Evolutionary conservation across 2,888 invertebrate genomes (phyloP).

Genomic region (Agrilus mali): DNA sequence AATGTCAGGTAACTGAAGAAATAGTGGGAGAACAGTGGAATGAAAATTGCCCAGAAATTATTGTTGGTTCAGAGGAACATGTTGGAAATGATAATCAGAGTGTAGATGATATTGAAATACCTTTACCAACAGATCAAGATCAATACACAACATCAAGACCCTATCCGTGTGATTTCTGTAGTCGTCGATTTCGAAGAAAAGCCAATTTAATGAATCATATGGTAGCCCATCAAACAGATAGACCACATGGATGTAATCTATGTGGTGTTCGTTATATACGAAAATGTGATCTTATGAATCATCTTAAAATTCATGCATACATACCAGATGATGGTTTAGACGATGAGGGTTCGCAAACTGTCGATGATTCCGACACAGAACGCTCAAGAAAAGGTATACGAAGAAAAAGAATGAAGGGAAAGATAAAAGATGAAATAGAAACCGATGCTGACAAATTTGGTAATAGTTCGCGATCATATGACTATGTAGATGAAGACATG

Average conservation of each 20-base stretch:
- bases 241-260: slow-evolving; percentile 70
- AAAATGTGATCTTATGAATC: slow-evolving; percentile 70
- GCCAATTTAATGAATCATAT: slow-evolving; percentile 76
- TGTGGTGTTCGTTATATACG: slow-evolving; percentile 71
- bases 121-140: slow-evolving; percentile 70
- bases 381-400: slow-evolving; percentile 19
- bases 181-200: slow-evolving; percentile 70
- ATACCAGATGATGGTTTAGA: slow-evolving; percentile 48
- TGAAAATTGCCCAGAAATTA: slow-evolving; percentile 54
- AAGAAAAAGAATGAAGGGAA: slow-evolving; percentile 21
- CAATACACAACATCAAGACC: slow-evolving; percentile 65
- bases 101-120: slow-evolving; percentile 56
- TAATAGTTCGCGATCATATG: slow-evolving; percentile 30
- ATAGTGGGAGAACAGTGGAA: slow-evolving; percentile 76
- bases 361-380: slow-evolving; percentile 28
- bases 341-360: slow-evolving; percentile 41
- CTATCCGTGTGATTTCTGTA: slow-evolving; percentile 79
- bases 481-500: slow-evolving; percentile 38
- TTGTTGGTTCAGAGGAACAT: slow-evolving; percentile 42
- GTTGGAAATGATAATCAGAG: slow-evolving; percentile 35
- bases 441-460: slow-evolving; percentile 21
- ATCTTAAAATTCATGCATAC: slow-evolving; percentile 69
- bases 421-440: slow-evolving; percentile 26
- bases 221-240: slow-evolving; percentile 75
- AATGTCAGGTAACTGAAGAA: slow-evolving; percentile 48